Evolutionary conservation across 2,888 invertebrate genomes (phyloP).

Genomic region (Stratiomys singularior): DNA sequence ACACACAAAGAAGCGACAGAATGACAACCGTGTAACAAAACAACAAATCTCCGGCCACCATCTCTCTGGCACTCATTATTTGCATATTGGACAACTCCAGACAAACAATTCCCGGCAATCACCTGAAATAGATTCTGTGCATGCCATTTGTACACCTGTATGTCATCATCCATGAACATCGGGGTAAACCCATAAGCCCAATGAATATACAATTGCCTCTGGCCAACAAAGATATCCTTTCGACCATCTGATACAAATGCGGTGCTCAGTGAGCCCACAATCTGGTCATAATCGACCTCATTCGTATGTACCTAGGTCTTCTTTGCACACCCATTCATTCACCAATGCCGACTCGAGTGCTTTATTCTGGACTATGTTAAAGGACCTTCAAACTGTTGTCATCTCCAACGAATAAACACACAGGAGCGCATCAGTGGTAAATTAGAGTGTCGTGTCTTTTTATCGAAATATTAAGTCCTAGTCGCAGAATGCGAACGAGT

Average conservation of each 20-base stretch:
- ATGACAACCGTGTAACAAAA: conserved; percentile 16
- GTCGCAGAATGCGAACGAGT: not conserved
- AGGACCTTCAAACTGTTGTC: conserved; percentile 23
- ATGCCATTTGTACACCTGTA: conserved; percentile 25
- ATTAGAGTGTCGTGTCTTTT: conserved; percentile 34
- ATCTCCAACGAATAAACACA: conserved; percentile 7
- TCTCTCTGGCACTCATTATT: conserved; percentile 37
- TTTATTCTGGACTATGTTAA: not conserved
- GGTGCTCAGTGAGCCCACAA: conserved; percentile 36
- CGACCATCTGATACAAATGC: conserved; percentile 44
- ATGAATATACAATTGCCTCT: conserved; percentile 43
- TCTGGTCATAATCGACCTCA: conserved; percentile 46
- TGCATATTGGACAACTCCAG: conserved; percentile 27
- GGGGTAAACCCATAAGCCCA: conserved; percentile 34
- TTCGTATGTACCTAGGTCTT: conserved; percentile 12
- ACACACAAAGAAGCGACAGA: not conserved
- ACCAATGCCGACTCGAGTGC: not conserved
- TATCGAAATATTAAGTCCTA: conserved; percentile 37
- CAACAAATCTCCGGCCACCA: conserved; percentile 10
- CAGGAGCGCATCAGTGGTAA: conserved; percentile 17
- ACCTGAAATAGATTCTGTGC: conserved; percentile 26
- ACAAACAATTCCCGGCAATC: conserved; percentile 36
- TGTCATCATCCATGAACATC: conserved; percentile 37
- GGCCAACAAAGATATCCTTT: conserved; percentile 34
- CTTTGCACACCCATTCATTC: not conserved